phyloP scores from a whole-genome alignment of 2,113 vertebrate genomes.

The Potamarius usumacintae region DNA sequence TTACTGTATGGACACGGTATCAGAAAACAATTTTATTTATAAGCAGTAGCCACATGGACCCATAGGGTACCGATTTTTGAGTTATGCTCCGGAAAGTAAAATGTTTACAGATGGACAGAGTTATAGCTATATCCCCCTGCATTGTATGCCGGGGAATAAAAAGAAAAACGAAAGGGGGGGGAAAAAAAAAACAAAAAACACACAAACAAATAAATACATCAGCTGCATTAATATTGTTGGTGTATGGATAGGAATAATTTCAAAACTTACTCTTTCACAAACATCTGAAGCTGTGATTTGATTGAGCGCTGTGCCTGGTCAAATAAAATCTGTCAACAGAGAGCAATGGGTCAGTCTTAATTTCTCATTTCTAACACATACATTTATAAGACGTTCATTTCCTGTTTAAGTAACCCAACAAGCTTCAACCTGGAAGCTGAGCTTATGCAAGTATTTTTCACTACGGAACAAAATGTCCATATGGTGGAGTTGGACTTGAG shows the following conservation, averaged over 20 bases:
- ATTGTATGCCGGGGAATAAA: no score
- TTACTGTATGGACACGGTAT: no score
- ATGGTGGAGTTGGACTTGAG: not conserved
- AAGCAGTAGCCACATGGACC: no score
- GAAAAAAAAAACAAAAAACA: no score
- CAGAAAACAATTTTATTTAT: no score
- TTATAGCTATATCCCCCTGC: no score
- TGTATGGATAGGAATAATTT: not conserved
- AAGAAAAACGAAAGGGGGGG: no score
- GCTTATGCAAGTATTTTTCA: not conserved
- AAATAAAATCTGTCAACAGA: slow-evolving; percentile 86
- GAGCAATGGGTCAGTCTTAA: not conserved
- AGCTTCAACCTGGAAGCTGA: not conserved
- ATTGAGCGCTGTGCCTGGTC: slow-evolving; percentile 97
- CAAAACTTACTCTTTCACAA: slow-evolving; percentile 93
- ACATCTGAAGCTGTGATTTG: slow-evolving; percentile 92
- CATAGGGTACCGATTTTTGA: no score
- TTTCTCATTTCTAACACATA: not conserved
- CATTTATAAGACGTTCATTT: not conserved
- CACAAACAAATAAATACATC: not conserved
- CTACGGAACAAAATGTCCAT: not conserved
- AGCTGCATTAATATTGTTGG: not conserved
- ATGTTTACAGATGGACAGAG: no score
- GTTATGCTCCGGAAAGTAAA: no score
- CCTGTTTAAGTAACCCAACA: not conserved